A percentile compares a stretch with the other conserved stretches of the same genome.
phyloP scores from a whole-genome alignment of 2,888 invertebrate species.

The Tridacna crocea region DNA sequence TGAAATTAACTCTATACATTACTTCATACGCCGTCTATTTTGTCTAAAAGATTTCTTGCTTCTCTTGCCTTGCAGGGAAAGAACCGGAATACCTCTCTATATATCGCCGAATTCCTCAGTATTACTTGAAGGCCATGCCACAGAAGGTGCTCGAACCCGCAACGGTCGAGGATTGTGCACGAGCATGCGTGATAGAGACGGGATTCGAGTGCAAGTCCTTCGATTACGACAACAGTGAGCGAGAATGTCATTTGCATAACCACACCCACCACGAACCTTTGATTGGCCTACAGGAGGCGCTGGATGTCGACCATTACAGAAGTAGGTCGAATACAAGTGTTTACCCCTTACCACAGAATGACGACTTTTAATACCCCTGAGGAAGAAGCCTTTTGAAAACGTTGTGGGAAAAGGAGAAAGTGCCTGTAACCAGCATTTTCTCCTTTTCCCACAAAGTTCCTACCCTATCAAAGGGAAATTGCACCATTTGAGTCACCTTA shows the following conservation, averaged over 20 bases:
- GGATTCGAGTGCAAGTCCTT: conserved; percentile 80
- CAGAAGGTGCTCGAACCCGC: conserved; percentile 69
- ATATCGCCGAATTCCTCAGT: conserved; percentile 73
- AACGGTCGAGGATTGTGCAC: conserved; percentile 74
- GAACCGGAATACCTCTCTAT: conserved; percentile 60
- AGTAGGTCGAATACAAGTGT: conserved; percentile 68
- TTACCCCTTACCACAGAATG: too few relatives aligned
- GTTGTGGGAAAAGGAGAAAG: too few relatives aligned
- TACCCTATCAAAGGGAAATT: too few relatives aligned
- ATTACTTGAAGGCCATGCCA: conserved; percentile 71
- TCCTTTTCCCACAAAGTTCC: too few relatives aligned
- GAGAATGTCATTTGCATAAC: conserved; percentile 75
- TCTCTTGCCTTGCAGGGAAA: conserved; percentile 28
- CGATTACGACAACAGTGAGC: conserved; percentile 75
- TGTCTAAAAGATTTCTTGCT: too few relatives aligned
- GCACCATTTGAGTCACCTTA: too few relatives aligned
- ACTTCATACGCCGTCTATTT: too few relatives aligned
- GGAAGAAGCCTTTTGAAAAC: too few relatives aligned
- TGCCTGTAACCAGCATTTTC: too few relatives aligned
- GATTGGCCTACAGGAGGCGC: conserved; percentile 72
- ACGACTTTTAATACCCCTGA: too few relatives aligned
- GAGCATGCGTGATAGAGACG: conserved; percentile 70
- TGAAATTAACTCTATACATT: too few relatives aligned
- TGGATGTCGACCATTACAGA: conserved; percentile 78
- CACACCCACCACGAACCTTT: conserved; percentile 75